Evolutionary conservation across 2,113 vertebrate species (phyloP).

Genomic region (Phrynocephalus versicolor): DNA sequence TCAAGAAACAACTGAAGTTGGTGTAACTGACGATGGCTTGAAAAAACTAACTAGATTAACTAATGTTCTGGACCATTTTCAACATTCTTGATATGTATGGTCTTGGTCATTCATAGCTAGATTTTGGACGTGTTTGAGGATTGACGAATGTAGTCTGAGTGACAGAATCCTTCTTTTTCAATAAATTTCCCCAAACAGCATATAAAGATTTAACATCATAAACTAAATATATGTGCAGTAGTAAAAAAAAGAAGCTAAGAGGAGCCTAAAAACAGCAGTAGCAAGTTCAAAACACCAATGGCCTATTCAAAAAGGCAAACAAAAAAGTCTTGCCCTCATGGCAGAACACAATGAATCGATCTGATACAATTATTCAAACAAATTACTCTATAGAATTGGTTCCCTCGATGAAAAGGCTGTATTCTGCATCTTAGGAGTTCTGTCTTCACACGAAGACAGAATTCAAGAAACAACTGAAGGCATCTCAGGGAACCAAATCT

Average conservation of each 20-base stretch:
- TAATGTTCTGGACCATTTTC: not conserved
- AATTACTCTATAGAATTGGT: too few relatives aligned
- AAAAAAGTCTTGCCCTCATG: not conserved
- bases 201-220: not conserved
- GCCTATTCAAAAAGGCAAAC: not conserved
- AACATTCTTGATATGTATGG: not conserved
- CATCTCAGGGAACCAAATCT: not conserved
- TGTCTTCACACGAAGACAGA: not conserved
- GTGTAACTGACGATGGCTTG: not conserved
- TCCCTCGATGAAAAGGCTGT: not conserved
- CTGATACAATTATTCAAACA: not conserved
- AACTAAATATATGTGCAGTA: not conserved
- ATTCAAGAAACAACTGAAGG: too few relatives aligned
- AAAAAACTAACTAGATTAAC: not conserved
- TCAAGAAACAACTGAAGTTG: not conserved
- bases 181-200: not conserved
- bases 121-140: too few relatives aligned
- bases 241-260: not conserved
- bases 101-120: too few relatives aligned
- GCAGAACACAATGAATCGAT: not conserved
- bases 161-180: too few relatives aligned
- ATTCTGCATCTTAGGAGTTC: not conserved
- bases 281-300: not conserved
- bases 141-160: too few relatives aligned
- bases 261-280: not conserved